Evolutionary conservation across 2,797 vertebrate species (phyloP).

Genomic region (Hippoglossus hippoglossus): DNA sequence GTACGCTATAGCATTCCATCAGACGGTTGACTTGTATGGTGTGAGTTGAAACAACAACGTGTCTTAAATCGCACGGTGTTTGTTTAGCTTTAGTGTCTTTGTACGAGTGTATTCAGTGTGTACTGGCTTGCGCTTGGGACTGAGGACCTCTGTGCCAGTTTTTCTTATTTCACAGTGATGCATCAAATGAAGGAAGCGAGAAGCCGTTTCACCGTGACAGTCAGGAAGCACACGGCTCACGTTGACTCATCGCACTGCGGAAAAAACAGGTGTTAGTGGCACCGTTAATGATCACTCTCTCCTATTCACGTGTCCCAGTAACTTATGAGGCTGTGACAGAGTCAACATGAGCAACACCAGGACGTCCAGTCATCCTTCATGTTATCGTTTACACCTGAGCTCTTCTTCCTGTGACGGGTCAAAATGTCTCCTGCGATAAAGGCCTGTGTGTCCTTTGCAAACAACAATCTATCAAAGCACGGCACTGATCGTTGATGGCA

Average conservation of each 20-base stretch:
- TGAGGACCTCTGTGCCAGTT: not conserved
- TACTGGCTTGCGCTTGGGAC: not conserved
- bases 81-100: not conserved
- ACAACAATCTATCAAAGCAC: not conserved
- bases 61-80: not conserved
- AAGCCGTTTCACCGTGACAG: not conserved
- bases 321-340: not conserved
- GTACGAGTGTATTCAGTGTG: not conserved
- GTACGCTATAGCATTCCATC: too few species aligned
- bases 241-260: not conserved
- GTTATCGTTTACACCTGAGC: not conserved
- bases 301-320: not conserved
- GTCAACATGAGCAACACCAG: not conserved
- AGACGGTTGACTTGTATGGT: not conserved
- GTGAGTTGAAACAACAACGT: not conserved
- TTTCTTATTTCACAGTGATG: not conserved
- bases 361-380: not conserved
- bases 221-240: not conserved
- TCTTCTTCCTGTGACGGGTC: not conserved
- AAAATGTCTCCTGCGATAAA: not conserved
- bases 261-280: too few species aligned
- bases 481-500: not conserved
- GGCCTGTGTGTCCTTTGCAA: not conserved
- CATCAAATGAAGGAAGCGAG: not conserved
- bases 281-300: not conserved